Conservation (phyloP, 2,888 invertebrate species). For the Plebejus melissa region DNA sequence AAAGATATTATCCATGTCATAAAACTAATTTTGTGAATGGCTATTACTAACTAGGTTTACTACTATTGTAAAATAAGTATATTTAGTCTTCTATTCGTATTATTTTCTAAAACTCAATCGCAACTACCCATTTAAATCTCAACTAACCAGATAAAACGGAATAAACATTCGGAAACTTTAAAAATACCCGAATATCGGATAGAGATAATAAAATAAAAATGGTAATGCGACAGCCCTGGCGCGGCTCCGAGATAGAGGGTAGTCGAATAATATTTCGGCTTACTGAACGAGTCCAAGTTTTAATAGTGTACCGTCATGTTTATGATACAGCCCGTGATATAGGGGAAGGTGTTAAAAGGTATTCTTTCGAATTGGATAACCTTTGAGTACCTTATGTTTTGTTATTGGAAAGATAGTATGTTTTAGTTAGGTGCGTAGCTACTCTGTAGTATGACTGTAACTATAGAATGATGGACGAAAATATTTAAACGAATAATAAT, state of each 20-base stretch:
- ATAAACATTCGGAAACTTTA: constrained; percentile 42
- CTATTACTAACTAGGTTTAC: background rate
- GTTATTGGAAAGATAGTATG: background rate
- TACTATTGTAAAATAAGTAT: background rate
- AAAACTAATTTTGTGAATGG: background rate
- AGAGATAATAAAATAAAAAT: constrained; percentile 62
- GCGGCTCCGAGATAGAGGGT: constrained; percentile 65
- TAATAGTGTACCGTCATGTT: constrained; percentile 74
- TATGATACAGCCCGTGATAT: constrained; percentile 66
- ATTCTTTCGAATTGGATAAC: constrained; percentile 26
- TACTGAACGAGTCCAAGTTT: constrained; percentile 77
- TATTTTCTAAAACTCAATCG: background rate
- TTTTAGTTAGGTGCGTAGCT: background rate
- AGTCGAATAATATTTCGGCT: constrained; percentile 77
- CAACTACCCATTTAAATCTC: constrained; percentile 39
- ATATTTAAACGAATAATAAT: no score
- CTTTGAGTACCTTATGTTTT: constrained; percentile 2
- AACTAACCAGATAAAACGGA: constrained; percentile 44
- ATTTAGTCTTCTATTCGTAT: background rate
- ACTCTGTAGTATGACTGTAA: no score
- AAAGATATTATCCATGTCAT: no score
- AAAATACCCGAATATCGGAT: constrained; percentile 42
- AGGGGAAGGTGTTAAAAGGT: constrained; percentile 42
- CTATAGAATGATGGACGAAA: no score
- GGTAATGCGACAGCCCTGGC: constrained; percentile 66